Evolutionary conservation across 2,113 vertebrate genomes (phyloP).

Genomic region (Aramus guarauna): DNA sequence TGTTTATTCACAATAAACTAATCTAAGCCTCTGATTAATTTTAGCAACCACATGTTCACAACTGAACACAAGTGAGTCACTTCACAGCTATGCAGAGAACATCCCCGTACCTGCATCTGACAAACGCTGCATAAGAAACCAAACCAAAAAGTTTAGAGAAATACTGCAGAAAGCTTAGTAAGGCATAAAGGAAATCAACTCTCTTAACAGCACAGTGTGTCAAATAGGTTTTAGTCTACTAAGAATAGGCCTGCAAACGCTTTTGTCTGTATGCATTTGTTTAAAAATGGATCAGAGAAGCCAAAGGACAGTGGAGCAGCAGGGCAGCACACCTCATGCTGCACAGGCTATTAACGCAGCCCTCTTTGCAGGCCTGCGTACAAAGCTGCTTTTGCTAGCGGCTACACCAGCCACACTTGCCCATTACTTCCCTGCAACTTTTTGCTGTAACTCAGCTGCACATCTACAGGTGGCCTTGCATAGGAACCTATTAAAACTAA

Average conservation of each 20-base stretch:
- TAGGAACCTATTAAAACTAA: not conserved
- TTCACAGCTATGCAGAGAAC: not conserved
- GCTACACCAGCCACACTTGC: not conserved
- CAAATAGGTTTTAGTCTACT: not conserved
- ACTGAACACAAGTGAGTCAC: not conserved
- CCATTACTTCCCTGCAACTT: not conserved
- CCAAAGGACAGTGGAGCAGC: not conserved
- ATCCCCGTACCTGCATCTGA: not conserved
- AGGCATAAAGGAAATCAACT: not conserved
- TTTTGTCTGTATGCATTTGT: not conserved
- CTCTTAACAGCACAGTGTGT: not conserved
- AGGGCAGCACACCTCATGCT: not conserved
- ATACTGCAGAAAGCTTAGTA: not conserved
- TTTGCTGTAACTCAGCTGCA: not conserved
- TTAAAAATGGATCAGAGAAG: not conserved
- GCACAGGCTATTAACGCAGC: not conserved
- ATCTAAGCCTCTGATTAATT: not conserved
- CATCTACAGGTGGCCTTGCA: not conserved
- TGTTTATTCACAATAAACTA: not conserved
- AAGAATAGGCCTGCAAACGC: not conserved
- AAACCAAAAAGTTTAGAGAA: not conserved
- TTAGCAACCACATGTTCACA: not conserved
- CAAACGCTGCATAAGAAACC: not conserved
- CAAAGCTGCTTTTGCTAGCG: not conserved
- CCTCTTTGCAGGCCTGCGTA: not conserved